These are phyloP conservation scores for Elgaria multicarinata DNA, from an alignment of 2,113 vertebrate species.

Conservation along the genomic window DNA sequence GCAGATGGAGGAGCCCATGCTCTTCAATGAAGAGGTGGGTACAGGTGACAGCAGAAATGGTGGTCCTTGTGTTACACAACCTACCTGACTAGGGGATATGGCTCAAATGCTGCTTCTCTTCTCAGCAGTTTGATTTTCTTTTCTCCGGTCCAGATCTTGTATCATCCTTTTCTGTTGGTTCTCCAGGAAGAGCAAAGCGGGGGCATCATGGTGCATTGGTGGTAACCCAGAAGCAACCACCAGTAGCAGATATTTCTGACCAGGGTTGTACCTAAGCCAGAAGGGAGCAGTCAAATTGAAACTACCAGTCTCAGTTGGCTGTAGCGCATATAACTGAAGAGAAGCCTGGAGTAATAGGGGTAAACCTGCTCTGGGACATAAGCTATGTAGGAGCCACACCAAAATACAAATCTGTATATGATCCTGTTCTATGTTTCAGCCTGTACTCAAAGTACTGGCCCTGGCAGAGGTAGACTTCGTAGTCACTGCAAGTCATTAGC, in stretches of 20 bases:
- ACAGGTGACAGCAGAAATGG: neutral
- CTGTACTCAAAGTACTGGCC: too few species aligned
- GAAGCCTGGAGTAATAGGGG: neutral
- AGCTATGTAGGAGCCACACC: too few species aligned
- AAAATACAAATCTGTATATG: too few species aligned
- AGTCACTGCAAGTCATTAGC: too few species aligned
- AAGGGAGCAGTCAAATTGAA: neutral
- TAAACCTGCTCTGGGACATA: too few species aligned
- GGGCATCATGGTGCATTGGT: neutral
- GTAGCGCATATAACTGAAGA: neutral
- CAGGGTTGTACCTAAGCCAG: neutral
- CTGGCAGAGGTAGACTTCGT: neutral
- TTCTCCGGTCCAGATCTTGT: neutral
- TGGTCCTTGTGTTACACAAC: neutral
- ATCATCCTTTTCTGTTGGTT: neutral
- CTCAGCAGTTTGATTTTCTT: neutral
- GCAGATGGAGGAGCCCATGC: neutral
- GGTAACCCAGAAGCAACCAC: neutral
- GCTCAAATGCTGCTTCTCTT: neutral
- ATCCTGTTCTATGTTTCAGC: too few species aligned
- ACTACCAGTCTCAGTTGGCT: neutral
- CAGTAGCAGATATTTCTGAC: neutral
- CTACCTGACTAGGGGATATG: neutral
- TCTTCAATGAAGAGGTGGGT: neutral
- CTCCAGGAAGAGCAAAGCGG: neutral